Evolutionary conservation across 1,140 invertebrate genomes (phyloP).

Genomic region (Coelopa frigida): DNA sequence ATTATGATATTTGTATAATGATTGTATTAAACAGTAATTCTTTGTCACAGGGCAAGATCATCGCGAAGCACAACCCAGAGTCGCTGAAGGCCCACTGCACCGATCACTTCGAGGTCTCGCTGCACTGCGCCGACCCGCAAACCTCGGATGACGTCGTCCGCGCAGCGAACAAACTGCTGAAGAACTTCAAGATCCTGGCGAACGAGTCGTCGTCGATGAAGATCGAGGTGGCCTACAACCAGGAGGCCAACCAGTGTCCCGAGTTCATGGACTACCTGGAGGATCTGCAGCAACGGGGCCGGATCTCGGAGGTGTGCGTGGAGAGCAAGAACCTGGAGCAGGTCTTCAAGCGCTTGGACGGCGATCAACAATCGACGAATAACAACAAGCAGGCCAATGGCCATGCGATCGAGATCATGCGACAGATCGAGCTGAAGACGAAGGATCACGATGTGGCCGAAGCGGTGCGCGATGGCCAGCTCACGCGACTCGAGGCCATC

Average conservation of each 20-base stretch:
- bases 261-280: constrained; percentile 10
- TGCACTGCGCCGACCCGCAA: constrained; percentile 24
- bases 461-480: constrained; percentile 26
- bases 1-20: background rate
- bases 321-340: constrained; percentile 31
- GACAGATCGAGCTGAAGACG: constrained; percentile 50
- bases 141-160: constrained; percentile 6
- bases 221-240: constrained; percentile 10
- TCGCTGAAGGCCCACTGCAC: constrained; percentile 32
- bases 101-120: constrained; percentile 23
- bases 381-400: background rate
- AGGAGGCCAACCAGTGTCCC: background rate
- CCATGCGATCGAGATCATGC: constrained; percentile 50
- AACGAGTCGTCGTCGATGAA: constrained; percentile 2
- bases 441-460: too few relatives aligned
- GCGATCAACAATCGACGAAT: constrained; percentile 8
- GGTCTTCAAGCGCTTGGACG: constrained; percentile 32
- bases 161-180: constrained; percentile 3
- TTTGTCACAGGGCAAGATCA: constrained; percentile 31
- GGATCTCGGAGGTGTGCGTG: constrained; percentile 22
- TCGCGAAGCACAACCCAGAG: constrained; percentile 38
- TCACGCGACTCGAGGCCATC: constrained; percentile 18
- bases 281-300: constrained; percentile 16
- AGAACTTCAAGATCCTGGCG: constrained; percentile 4
- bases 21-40: background rate